Evolutionary conservation across 2,113 vertebrate species (phyloP).

Genomic region (Pelmatolapia mariae): DNA sequence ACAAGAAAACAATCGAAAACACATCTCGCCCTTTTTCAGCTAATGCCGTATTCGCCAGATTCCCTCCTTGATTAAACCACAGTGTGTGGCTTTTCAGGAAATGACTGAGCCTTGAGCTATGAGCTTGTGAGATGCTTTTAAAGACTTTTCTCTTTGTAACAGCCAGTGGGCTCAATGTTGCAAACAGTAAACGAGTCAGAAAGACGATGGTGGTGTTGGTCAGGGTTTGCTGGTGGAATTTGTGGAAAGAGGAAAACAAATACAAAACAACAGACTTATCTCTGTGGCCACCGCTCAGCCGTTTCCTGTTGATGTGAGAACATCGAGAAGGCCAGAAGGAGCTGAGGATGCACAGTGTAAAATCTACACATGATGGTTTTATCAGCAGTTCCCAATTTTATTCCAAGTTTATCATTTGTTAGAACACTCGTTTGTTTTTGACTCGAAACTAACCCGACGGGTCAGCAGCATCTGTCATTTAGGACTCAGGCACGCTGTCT

Average conservation of each 20-base stretch:
- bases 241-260: not conserved
- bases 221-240: not conserved
- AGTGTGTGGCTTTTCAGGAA: not conserved
- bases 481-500: not conserved
- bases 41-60: not conserved
- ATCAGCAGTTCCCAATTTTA: not conserved
- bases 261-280: not conserved
- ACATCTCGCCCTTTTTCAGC: not conserved
- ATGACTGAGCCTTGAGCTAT: not conserved
- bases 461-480: not conserved
- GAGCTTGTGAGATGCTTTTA: rapidly evolving
- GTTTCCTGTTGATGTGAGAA: not conserved
- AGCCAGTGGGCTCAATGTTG: rapidly evolving
- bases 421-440: not conserved
- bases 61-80: not conserved
- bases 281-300: rapidly evolving
- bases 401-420: not conserved
- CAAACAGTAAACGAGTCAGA: not conserved
- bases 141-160: not conserved
- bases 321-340: not conserved
- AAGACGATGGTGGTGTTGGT: not conserved
- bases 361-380: not conserved
- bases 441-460: not conserved
- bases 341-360: not conserved
- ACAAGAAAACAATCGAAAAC: not conserved